Percentiles rank a stretch among this genome's conserved stretches.
Conservation (phyloP, 2,113 vertebrate genomes). For the Plectropomus leopardus region DNA sequence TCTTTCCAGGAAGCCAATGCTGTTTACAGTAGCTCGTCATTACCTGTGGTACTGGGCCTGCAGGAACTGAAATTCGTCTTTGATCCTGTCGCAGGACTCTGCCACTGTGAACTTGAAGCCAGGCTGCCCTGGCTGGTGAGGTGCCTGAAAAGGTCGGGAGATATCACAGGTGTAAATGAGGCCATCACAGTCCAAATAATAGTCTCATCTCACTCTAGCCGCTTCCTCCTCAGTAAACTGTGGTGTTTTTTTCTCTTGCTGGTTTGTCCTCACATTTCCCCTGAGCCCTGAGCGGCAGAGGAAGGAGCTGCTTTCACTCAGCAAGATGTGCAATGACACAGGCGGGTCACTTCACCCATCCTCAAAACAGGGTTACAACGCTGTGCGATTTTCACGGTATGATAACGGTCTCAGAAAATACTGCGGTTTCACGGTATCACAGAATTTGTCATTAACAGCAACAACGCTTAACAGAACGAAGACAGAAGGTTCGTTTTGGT, state of each 20-base stretch:
- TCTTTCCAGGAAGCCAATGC: constrained; percentile 58
- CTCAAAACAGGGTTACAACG: constrained; percentile 44
- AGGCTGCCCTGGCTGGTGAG: constrained; percentile 94
- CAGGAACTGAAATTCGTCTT: constrained; percentile 97
- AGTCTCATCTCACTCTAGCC: constrained; percentile 8
- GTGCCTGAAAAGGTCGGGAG: constrained; percentile 84
- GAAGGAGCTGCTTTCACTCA: constrained; percentile 67
- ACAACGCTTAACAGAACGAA: too few species aligned
- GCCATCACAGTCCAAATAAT: constrained; percentile 20
- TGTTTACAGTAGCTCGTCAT: constrained; percentile 44
- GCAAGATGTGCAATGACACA: constrained; percentile 55
- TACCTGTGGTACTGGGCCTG: constrained; percentile 97
- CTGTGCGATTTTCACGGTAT: too few species aligned
- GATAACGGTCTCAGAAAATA: too few species aligned
- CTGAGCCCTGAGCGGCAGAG: constrained; percentile 48
- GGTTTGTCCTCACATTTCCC: constrained; percentile 64
- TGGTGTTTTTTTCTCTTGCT: constrained; percentile 21
- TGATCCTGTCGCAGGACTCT: constrained; percentile 95
- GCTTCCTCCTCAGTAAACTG: constrained; percentile 10
- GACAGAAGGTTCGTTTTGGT: too few species aligned
- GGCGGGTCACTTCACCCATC: constrained; percentile 54
- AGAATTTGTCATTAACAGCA: too few species aligned
- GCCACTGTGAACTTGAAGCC: constrained; percentile 97
- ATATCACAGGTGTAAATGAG: constrained; percentile 54
- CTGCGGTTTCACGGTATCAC: too few species aligned